A percentile compares a stretch with the other conserved stretches of the same genome.
phyloP scores from a whole-genome alignment of 2,888 invertebrate species.

The Conistra vaccinii region DNA sequence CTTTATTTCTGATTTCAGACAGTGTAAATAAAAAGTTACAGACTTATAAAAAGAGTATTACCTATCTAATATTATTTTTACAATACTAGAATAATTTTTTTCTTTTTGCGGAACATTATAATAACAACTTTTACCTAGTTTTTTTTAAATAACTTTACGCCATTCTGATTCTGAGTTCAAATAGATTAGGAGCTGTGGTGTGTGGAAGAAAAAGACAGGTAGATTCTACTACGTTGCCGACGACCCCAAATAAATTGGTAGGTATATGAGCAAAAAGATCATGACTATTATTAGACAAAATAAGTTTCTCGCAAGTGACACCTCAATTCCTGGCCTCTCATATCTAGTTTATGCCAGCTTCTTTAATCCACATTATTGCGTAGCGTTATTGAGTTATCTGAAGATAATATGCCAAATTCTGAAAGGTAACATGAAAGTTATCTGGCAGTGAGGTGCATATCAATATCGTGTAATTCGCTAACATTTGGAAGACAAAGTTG shows the following conservation, averaged over 20 bases:
- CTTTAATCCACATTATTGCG: not conserved
- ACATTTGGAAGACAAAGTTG: constrained; percentile 38
- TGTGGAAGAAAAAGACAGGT: not conserved
- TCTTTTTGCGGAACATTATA: no score
- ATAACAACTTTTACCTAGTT: no score
- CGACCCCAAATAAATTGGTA: not conserved
- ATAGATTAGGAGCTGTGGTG: no score
- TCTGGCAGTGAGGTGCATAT: constrained; percentile 15
- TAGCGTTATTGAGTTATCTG: constrained; percentile 14
- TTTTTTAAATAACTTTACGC: no score
- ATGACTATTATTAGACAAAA: not conserved
- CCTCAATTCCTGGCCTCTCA: not conserved
- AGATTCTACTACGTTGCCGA: no score
- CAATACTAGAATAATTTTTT: no score
- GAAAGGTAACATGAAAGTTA: constrained; percentile 40
- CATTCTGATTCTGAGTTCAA: no score
- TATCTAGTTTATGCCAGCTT: constrained; percentile 8
- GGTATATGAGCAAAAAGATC: not conserved
- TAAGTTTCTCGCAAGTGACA: not conserved
- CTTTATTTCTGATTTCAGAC: no score
- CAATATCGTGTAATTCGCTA: constrained; percentile 31
- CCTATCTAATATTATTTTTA: no score
- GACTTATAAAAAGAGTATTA: no score
- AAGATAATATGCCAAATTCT: constrained; percentile 27
- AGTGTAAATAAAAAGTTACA: no score